Evolutionary conservation across 2,797 vertebrate genomes (phyloP), one percentile per base, ranked within the genome.

Genomic region (Echiichthys vipera): DNA sequence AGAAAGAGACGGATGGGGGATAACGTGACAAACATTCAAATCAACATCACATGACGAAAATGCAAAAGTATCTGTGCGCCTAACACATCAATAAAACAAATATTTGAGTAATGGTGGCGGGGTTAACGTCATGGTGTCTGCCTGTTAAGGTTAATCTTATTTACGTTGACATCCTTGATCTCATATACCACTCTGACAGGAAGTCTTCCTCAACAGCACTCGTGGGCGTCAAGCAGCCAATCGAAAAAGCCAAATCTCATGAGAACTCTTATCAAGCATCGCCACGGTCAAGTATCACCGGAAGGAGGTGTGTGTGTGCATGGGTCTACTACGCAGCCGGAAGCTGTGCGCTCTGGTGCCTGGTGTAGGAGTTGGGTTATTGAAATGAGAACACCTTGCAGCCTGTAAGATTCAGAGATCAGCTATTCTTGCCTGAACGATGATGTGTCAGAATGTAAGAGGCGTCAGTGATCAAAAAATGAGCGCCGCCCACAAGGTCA

Each of bases 401-500:
- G 91, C 85, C 90, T 87, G 54, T 75, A 76, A 87, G 71, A 85
- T 66, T 81, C 89, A 85, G 82, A 87, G 82, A 81, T 91, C 87
- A 89, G 88, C 89, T 93, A 92, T 93, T 94, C 91, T 91, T 25
- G 85, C 85, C 80, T 71, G 49, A 80, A 66, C 58, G 68, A 45
- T 85, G 87, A 91, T 91, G 94, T 92, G 92, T 94, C 92, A 93
- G 80, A 89, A 88, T 87, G 90, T 80, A 85, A 88, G 86, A 89
- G 89, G 91, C 88, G 90, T 88, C 77, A 80, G 85, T 81, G 83
- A 88, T 91, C 73, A 81, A 79, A 85, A 90, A 89, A 71, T 45
- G 78, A 92, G 87, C 62, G 39, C 90, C 86, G 78, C 94, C 93
- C 91, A 94, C 94, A 88, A 87, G 77, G 73, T 29, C 36, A 42